Conservation (phyloP, 2,888 invertebrate genomes). For the Chrysolina haemoptera region DNA sequence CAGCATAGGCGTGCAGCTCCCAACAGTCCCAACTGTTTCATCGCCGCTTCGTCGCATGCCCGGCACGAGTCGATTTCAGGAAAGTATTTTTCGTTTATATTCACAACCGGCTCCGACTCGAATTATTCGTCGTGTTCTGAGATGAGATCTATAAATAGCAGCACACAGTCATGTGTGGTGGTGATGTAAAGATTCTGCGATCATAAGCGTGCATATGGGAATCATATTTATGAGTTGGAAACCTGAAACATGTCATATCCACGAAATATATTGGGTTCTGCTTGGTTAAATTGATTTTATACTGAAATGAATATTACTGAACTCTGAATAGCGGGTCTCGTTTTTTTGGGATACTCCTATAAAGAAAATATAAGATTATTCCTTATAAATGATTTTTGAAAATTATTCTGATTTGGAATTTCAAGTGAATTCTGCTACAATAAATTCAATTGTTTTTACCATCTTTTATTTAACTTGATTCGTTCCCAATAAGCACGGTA, state of each 20-base stretch:
- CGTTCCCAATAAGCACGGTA: no score
- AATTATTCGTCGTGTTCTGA: conserved; percentile 39
- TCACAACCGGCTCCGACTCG: conserved; percentile 31
- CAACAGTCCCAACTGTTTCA: conserved; percentile 14
- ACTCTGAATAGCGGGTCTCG: no score
- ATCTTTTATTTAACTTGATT: no score
- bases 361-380: background rate
- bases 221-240: conserved; percentile 25
- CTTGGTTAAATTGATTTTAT: background rate
- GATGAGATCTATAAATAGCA: conserved; percentile 54
- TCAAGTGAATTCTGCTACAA: no score
- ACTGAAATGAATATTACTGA: background rate
- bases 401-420: no score
- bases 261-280: background rate
- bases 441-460: no score
- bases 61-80: conserved; percentile 49
- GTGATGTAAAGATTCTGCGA: conserved; percentile 48
- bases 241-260: conserved; percentile 13
- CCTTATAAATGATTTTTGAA: no score
- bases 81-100: conserved; percentile 32
- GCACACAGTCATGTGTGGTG: conserved; percentile 44
- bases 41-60: conserved; percentile 48
- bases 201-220: conserved; percentile 35
- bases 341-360: background rate
- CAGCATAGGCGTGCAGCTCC: conserved; percentile 39